Evolutionary conservation across 2,113 vertebrate species (phyloP).

Genomic region (Cephalopholis sonnerati): DNA sequence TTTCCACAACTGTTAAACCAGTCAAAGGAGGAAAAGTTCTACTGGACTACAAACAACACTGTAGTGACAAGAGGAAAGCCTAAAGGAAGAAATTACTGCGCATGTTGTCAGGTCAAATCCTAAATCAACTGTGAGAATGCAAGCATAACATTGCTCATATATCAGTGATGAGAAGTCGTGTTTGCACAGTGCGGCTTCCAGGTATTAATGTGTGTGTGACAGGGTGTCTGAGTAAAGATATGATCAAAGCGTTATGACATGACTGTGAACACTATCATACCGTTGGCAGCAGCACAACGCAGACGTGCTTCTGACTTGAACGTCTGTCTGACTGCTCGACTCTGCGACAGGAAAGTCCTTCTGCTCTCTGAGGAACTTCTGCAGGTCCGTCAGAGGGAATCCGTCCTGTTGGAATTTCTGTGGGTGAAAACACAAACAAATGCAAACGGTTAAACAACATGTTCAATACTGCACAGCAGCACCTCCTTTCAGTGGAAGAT

Average conservation of each 20-base stretch:
- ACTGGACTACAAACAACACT: not conserved
- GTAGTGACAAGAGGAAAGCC: not conserved
- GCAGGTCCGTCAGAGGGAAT: slow-evolving; percentile 92
- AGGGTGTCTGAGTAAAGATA: not conserved
- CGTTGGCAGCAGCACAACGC: slow-evolving; percentile 86
- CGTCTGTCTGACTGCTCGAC: slow-evolving; percentile 55
- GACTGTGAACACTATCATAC: slow-evolving; percentile 69
- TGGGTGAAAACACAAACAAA: not conserved
- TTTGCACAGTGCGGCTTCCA: not conserved
- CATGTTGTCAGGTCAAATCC: not conserved
- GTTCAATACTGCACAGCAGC: not conserved
- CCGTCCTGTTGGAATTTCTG: slow-evolving; percentile 93
- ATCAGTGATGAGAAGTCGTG: not conserved
- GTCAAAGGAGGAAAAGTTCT: not conserved
- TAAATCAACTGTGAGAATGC: not conserved
- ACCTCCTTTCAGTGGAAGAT: not conserved
- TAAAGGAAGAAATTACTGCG: not conserved
- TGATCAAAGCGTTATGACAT: not conserved
- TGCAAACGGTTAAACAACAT: not conserved
- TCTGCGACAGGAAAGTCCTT: slow-evolving; percentile 67
- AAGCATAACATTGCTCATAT: not conserved
- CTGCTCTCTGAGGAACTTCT: slow-evolving; percentile 88
- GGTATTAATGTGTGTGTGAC: not conserved
- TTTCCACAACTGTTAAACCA: not conserved
- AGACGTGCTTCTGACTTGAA: slow-evolving; percentile 39